These are phyloP conservation scores for Scolanthus callimorphus DNA, from an alignment of 92 coral and sea anemone species.

Conservation along the genomic window DNA sequence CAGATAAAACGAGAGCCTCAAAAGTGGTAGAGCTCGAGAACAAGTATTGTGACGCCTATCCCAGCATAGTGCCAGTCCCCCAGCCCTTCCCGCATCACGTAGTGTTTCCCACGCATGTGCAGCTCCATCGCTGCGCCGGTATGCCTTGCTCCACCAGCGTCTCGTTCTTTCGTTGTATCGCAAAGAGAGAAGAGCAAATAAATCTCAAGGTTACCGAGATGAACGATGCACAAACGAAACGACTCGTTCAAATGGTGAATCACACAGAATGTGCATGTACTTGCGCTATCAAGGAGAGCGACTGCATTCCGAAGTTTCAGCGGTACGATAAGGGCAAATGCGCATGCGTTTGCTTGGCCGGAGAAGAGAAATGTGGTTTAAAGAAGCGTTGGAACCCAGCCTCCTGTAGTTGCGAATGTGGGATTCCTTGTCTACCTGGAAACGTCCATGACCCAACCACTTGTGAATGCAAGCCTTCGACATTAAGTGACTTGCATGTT, in stretches of 20 bases:
- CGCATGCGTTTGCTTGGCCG: background rate
- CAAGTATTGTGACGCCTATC: background rate
- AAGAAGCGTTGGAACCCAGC: background rate
- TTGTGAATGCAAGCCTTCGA: background rate
- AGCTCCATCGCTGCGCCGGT: constrained; percentile 5
- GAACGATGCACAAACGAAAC: background rate
- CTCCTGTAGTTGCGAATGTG: background rate
- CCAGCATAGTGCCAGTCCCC: background rate
- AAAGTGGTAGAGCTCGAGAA: background rate
- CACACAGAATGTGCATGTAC: background rate
- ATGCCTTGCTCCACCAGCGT: background rate
- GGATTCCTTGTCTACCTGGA: background rate
- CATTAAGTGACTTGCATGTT: background rate
- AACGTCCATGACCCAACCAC: background rate
- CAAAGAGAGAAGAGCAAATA: background rate
- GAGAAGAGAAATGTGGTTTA: background rate
- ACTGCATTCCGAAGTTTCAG: background rate
- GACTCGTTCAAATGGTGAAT: background rate
- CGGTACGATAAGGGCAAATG: background rate
- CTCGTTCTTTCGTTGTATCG: background rate
- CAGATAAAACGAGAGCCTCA: too few relatives aligned
- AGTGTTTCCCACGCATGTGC: background rate
- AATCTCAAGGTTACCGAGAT: background rate
- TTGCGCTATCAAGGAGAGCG: background rate
- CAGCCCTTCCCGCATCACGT: background rate